Base-by-base conservation (phyloP, 1,140 invertebrate genomes). In the Drosophila pectinifera region DNA sequence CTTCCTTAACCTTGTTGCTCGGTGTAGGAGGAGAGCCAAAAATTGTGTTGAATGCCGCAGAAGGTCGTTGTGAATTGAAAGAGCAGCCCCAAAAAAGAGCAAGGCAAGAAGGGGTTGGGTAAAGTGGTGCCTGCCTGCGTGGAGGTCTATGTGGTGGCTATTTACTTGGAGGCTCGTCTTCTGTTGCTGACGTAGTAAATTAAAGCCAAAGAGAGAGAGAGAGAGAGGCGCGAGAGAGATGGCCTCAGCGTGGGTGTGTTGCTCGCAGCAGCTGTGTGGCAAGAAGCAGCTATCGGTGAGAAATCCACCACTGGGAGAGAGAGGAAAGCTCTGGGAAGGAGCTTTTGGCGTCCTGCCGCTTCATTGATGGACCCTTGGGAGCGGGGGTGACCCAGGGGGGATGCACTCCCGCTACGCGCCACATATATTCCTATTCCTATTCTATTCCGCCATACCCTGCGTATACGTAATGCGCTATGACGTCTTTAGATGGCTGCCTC, bases 121-220 rank as follows among this genome's bases (percentile, higher is more conserved):
- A 38, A n/a, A n/a, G n/a, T n/a, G n/a, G n/a, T n/a, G n/a, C n/a
- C n/a, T n/a, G n/a, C n/a, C n/a, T 3, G 38, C 31, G 48, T 16
- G 20, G 34, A 18, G 22, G 41, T 28, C 42, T 57, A 73, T 79
- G 56, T 74, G 41, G 48, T 58, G 61, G 54, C 65, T 79, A 89
- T 88, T 88, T 89, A 89, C 83, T 88, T 88, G 83, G 83, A 88
- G 83, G 83, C 83, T 88, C 83, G 83, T 88, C 83, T 74, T 73
- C 69, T 63, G 58, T 38, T 86, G 79, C 83, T 88, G 83, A 88
- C 83, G 83, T 88, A 83, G 83, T 89, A 89, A 82, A 80, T 42
- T 80, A 70, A 72, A 78, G 76, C 59, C 61, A 77, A 43, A 73
- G 53, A 43, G 39, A 16, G 42, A 26, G 39, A 51, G 20, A 43